Percentiles rank a stretch among this genome's conserved stretches.
phyloP scores from a whole-genome alignment of 2,888 invertebrate genomes.

The Sminthurinus aureus region DNA sequence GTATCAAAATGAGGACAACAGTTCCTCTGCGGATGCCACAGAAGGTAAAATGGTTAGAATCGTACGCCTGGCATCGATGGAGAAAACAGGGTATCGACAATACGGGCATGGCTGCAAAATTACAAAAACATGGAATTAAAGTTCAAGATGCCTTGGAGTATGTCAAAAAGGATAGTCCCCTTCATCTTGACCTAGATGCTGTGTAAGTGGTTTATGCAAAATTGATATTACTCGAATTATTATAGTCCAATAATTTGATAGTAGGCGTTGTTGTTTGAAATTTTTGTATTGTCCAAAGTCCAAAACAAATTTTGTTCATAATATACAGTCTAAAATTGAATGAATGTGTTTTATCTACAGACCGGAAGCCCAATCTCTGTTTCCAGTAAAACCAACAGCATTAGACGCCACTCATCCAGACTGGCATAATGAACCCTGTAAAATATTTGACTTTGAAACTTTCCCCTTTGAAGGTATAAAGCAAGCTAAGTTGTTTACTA shows the following conservation, averaged over 20 bases:
- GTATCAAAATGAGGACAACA: constrained; percentile 53
- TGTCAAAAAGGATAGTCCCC: constrained; percentile 47
- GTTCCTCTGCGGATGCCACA: constrained; percentile 42
- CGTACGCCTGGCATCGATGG: constrained; percentile 70
- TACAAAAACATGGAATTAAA: constrained; percentile 69
- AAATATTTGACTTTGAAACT: constrained; percentile 48
- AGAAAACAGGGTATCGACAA: constrained; percentile 70
- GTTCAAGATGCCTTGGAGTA: constrained; percentile 72
- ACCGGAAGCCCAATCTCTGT: constrained; percentile 44
- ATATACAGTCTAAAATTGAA: neutral
- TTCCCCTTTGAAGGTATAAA: constrained; percentile 61
- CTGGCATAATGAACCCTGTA: constrained; percentile 60
- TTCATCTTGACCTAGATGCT: constrained; percentile 45
- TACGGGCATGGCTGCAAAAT: constrained; percentile 67
- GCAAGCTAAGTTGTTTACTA: constrained; percentile 63
- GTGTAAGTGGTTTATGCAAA: constrained; percentile 42
- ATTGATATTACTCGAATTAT: neutral
- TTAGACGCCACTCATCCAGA: constrained; percentile 52
- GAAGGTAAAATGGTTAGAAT: constrained; percentile 44
- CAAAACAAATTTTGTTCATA: neutral
- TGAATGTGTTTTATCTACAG: constrained; percentile 33
- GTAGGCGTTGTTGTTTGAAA: no score
- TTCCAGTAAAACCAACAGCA: constrained; percentile 47
- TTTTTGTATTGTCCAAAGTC: no score
- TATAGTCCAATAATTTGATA: no score